A percentile compares a stretch with the other conserved stretches of the same genome.
Conservation (phyloP, 2,888 invertebrate species). For the Alsophila aescularia region DNA sequence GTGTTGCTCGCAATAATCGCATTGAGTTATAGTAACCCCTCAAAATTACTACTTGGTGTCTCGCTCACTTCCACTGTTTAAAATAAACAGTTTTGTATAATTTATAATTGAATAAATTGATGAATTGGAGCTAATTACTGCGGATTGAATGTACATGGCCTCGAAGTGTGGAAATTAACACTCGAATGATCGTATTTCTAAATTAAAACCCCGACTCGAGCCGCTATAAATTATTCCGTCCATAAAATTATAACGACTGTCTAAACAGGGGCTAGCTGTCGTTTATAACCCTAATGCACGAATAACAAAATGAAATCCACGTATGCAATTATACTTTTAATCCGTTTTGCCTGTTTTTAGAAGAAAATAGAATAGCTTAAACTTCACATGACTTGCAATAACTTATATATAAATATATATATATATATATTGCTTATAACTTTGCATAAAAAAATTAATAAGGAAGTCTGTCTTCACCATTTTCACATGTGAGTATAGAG, state of each 20-base stretch:
- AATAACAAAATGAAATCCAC: constrained; percentile 55
- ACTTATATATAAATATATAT: too few species aligned
- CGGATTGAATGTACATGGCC: constrained; percentile 32
- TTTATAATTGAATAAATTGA: constrained; percentile 29
- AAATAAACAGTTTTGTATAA: constrained; percentile 28
- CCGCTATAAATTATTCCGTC: constrained; percentile 75
- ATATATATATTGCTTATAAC: too few species aligned
- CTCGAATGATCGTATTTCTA: constrained; percentile 73
- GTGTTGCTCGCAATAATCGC: constrained; percentile 76
- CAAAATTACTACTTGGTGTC: constrained; percentile 58
- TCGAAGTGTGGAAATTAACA: constrained; percentile 74
- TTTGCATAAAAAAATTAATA: too few species aligned
- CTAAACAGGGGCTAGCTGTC: constrained; percentile 80
- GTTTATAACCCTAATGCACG: constrained; percentile 70
- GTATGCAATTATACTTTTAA: constrained; percentile 54
- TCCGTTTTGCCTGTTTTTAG: constrained; percentile 47
- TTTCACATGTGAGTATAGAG: not conserved
- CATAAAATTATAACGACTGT: constrained; percentile 80
- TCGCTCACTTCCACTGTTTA: constrained; percentile 31
- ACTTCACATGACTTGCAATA: too few species aligned
- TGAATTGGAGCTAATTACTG: constrained; percentile 25
- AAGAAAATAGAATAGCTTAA: constrained; percentile 1
- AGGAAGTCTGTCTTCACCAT: not conserved
- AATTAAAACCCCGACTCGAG: constrained; percentile 72
- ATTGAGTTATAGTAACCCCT: constrained; percentile 76